Percentiles rank a stretch among this genome's conserved stretches.
Evolutionary conservation across 2,797 vertebrate genomes (phyloP).

Genomic region (Pipistrellus pipistrellus): DNA sequence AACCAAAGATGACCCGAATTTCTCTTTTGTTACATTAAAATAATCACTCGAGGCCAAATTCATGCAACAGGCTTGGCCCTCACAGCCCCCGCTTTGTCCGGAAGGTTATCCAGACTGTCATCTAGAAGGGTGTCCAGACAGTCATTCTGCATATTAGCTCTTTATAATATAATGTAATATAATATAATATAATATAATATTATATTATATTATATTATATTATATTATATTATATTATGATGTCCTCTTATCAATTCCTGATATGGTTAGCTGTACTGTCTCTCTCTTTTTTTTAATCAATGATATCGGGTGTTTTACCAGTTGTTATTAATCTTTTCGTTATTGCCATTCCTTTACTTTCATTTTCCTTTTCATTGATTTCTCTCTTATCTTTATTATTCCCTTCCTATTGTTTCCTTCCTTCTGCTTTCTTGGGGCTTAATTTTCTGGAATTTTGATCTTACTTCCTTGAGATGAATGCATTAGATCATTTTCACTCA

Average conservation of each 20-base stretch:
- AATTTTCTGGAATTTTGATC: neutral
- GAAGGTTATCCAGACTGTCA: too few species aligned
- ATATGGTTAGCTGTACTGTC: neutral
- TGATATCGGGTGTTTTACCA: neutral
- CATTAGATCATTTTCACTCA: neutral
- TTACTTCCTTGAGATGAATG: neutral
- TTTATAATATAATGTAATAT: neutral
- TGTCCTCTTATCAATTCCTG: neutral
- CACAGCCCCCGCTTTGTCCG: too few species aligned
- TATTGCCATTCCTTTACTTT: neutral
- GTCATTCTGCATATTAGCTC: too few species aligned
- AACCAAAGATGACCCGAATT: neutral
- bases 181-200: too few species aligned
- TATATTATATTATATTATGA: neutral
- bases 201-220: too few species aligned
- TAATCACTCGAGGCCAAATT: neutral
- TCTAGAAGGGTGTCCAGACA: too few species aligned
- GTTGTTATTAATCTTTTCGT: constrained; percentile 8
- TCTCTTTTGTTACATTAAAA: neutral
- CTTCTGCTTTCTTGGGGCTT: neutral
- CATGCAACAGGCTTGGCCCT: too few species aligned
- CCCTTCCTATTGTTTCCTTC: neutral
- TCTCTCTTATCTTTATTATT: neutral
- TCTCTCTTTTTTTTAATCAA: neutral
- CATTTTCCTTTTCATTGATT: constrained; percentile 13